Evolutionary conservation across 2,888 invertebrate species (phyloP).

Genomic region (Catocala fraxini): DNA sequence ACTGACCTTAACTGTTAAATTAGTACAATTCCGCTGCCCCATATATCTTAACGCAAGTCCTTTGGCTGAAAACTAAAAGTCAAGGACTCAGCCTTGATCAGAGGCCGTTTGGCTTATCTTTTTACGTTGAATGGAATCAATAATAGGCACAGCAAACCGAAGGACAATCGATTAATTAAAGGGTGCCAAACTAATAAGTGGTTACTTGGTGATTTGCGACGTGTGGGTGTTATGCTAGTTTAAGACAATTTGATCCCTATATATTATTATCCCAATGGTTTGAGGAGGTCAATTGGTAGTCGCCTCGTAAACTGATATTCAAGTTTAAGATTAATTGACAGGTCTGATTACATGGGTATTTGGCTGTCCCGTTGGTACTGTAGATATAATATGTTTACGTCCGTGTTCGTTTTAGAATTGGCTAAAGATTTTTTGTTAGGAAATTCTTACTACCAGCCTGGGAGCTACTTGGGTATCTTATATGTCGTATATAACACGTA

Average conservation of each 20-base stretch:
- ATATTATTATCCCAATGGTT: not conserved
- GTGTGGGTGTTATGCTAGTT: not conserved
- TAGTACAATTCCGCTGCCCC: conserved; percentile 11
- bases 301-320: not conserved
- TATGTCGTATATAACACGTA: too few relatives aligned
- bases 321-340: too few relatives aligned
- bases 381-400: too few relatives aligned
- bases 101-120: conserved; percentile 33
- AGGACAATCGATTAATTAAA: conserved; percentile 21
- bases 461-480: too few relatives aligned
- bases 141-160: conserved; percentile 31
- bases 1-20: not conserved
- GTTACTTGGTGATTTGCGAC: not conserved
- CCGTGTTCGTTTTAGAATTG: too few relatives aligned
- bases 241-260: not conserved
- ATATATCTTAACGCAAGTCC: conserved; percentile 42
- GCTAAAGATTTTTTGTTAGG: too few relatives aligned
- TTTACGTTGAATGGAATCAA: conserved; percentile 4
- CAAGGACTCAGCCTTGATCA: conserved; percentile 49
- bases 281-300: not conserved
- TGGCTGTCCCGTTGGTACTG: too few relatives aligned
- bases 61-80: conserved; percentile 41
- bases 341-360: too few relatives aligned
- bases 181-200: conserved; percentile 9
- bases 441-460: too few relatives aligned